Evolutionary conservation across 2,113 vertebrate species (phyloP).

Genomic region (Sceloporus undulatus): DNA sequence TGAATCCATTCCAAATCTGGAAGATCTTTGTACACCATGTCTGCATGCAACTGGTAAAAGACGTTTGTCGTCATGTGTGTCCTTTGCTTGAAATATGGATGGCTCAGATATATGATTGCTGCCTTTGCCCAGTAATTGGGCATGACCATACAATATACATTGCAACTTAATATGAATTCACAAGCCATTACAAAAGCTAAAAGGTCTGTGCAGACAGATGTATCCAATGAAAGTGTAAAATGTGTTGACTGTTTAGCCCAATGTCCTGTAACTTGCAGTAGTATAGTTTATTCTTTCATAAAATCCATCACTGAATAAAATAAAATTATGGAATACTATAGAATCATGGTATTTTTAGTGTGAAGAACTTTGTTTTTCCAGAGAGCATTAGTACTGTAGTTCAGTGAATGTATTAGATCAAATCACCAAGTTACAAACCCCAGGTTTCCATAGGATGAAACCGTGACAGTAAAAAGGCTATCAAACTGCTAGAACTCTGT

Average conservation of each 20-base stretch:
- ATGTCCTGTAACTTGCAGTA: background rate
- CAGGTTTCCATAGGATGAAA: no score
- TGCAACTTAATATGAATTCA: slow-evolving; percentile 32
- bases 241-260: slow-evolving; percentile 18
- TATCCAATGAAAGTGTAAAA: slow-evolving; percentile 25
- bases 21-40: background rate
- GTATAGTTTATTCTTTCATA: background rate
- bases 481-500: no score
- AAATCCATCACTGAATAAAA: no score
- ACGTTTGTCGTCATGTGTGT: background rate
- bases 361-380: no score
- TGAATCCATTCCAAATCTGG: slow-evolving; percentile 12
- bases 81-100: slow-evolving; percentile 7
- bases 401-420: no score
- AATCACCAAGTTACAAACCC: no score
- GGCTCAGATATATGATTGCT: slow-evolving; percentile 9
- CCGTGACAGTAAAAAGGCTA: no score
- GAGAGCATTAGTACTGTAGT: no score
- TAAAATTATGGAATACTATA: no score
- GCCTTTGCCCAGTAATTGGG: slow-evolving; percentile 18
- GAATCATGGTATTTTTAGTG: no score
- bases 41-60: slow-evolving; percentile 1
- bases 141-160: background rate
- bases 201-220: background rate
- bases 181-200: slow-evolving; percentile 18